Percentiles rank a stretch among this genome's conserved stretches.
Evolutionary conservation across 2,113 vertebrate species (phyloP).

Genomic region (Melanocharis versteri): DNA sequence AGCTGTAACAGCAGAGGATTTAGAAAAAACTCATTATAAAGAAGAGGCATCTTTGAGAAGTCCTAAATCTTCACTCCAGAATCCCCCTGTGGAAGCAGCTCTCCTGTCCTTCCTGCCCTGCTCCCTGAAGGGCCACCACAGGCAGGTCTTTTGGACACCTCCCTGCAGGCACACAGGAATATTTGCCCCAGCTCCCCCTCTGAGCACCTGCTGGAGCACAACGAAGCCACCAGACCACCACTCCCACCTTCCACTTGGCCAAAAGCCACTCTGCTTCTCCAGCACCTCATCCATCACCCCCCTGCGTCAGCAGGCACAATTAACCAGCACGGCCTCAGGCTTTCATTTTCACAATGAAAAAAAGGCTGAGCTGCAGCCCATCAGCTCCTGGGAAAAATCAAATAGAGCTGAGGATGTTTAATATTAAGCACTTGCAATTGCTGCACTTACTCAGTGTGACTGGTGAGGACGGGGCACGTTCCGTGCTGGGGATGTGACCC

Average conservation of each 20-base stretch:
- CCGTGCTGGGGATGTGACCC: neutral
- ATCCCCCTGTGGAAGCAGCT: neutral
- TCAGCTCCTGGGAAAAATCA: neutral
- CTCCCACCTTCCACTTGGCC: neutral
- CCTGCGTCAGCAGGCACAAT: neutral
- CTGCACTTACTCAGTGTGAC: neutral
- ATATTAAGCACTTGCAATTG: neutral
- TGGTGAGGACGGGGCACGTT: neutral
- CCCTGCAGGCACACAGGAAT: neutral
- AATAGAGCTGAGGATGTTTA: neutral
- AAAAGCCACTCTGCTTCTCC: neutral
- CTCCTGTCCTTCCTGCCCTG: neutral
- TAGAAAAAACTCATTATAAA: neutral
- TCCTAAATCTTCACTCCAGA: neutral
- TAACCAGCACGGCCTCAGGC: neutral
- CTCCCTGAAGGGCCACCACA: neutral
- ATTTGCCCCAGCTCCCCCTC: neutral
- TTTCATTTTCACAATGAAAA: neutral
- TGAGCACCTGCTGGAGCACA: neutral
- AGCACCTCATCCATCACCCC: neutral
- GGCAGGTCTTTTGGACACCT: neutral
- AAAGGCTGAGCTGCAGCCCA: neutral
- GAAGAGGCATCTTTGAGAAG: neutral
- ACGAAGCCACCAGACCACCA: neutral
- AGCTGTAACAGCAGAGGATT: slow-evolving; percentile 15